Conservation (phyloP, 2,888 invertebrate species). For the Polymixis lichenea region DNA sequence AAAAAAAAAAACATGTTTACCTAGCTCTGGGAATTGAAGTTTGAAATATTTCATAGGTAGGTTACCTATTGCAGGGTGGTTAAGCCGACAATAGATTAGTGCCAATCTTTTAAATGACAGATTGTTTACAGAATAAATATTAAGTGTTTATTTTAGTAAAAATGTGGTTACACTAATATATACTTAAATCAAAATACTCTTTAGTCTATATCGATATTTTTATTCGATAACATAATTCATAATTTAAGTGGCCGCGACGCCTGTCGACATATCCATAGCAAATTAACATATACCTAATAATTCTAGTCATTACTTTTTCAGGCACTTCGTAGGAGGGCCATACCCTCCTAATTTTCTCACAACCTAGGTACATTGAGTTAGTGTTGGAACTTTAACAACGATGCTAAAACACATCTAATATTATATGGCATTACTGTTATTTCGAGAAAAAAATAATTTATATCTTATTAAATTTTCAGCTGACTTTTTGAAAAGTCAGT, state of each 20-base stretch:
- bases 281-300: not conserved
- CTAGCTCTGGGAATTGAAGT: not conserved
- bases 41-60: not conserved
- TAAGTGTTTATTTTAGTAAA: constrained; percentile 9
- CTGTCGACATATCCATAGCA: constrained; percentile 12
- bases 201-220: constrained; percentile 18
- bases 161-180: constrained; percentile 5
- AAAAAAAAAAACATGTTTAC: too few relatives aligned
- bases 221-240: constrained; percentile 13
- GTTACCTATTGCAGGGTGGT: not conserved
- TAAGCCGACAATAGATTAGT: not conserved
- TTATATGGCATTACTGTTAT: constrained; percentile 7
- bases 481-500: not conserved
- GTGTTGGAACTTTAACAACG: constrained; percentile 44
- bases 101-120: not conserved
- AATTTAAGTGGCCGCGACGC: not conserved
- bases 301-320: constrained; percentile 35
- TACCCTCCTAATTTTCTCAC: constrained; percentile 17
- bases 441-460: constrained; percentile 15
- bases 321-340: constrained; percentile 42
- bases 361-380: constrained; percentile 30
- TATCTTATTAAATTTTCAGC: constrained; percentile 9
- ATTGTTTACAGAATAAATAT: constrained; percentile 18
- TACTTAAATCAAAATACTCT: constrained; percentile 5
- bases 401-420: constrained; percentile 67